These are phyloP conservation scores for Pangasius larnaudii DNA, from an alignment of 2,797 vertebrate genomes.

Conservation along the genomic window DNA sequence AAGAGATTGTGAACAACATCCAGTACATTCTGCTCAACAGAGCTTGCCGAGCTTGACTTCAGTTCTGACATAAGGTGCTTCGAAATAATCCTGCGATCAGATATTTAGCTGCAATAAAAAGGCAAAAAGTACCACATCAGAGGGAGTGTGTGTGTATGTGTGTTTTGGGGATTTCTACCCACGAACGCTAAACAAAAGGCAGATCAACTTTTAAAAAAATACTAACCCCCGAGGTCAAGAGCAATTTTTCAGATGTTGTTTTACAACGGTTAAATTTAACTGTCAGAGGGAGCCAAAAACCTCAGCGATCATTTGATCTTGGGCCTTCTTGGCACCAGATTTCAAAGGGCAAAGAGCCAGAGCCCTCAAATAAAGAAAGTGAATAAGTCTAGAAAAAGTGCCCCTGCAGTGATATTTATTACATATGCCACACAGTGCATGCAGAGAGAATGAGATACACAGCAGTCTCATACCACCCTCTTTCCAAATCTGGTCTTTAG, in stretches of 20 bases:
- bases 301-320: constrained; percentile 68
- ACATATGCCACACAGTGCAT: constrained; percentile 60
- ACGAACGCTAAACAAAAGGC: constrained; percentile 61
- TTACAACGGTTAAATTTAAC: constrained; percentile 69
- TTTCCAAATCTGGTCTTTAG: constrained; percentile 30
- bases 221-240: constrained; percentile 63
- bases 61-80: constrained; percentile 15
- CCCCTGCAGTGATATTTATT: constrained; percentile 66
- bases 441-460: constrained; percentile 48
- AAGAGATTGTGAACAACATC: constrained; percentile 32
- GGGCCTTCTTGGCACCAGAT: constrained; percentile 64
- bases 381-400: constrained; percentile 63
- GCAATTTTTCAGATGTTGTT: constrained; percentile 65
- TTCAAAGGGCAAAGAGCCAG: constrained; percentile 68
- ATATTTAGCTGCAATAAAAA: constrained; percentile 50
- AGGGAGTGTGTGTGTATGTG: constrained; percentile 3
- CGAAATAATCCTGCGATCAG: constrained; percentile 44
- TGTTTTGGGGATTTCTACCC: constrained; percentile 30
- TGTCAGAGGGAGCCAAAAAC: constrained; percentile 39
- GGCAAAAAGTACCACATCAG: constrained; percentile 44
- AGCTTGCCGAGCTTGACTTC: constrained; percentile 34
- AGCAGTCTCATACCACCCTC: constrained; percentile 28
- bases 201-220: constrained; percentile 66
- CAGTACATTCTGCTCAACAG: constrained; percentile 22
- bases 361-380: constrained; percentile 66